Conservation (phyloP, 2,888 invertebrate species). For the Caenorhabditis zanzibari region DNA sequence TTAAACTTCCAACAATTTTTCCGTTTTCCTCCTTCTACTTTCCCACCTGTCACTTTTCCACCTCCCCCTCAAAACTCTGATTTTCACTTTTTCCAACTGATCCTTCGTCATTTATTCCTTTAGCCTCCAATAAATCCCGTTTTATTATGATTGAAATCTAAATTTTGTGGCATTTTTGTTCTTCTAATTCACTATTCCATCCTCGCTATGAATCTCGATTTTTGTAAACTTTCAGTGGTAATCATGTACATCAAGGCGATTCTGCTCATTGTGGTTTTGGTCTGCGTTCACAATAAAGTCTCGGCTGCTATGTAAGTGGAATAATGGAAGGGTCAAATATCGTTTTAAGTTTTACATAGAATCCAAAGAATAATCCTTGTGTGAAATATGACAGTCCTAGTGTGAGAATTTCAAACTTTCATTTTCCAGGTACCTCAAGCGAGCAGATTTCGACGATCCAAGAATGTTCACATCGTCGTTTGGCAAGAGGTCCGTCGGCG, state of each 20-base stretch:
- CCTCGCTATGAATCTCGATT: neutral
- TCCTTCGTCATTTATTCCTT: neutral
- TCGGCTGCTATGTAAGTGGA: slow-evolving; percentile 35
- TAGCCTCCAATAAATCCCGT: neutral
- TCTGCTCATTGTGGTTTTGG: slow-evolving; percentile 32
- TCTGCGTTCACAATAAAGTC: slow-evolving; percentile 19
- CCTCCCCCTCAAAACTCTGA: neutral
- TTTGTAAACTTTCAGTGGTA: slow-evolving; percentile 54
- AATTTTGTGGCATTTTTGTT: too few species aligned
- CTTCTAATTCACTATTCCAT: too few species aligned
- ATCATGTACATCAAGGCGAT: slow-evolving; percentile 62
- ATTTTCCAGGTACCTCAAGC: slow-evolving; percentile 57
- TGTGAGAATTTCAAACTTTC: neutral
- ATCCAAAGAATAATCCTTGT: neutral
- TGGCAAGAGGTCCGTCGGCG: slow-evolving; percentile 49
- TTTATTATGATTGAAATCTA: too few species aligned
- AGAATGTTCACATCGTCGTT: slow-evolving; percentile 64
- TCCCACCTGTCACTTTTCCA: slow-evolving; percentile 25
- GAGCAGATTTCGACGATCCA: slow-evolving; percentile 67
- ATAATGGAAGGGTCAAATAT: neutral
- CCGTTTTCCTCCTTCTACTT: neutral
- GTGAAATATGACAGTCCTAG: neutral
- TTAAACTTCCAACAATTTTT: slow-evolving; percentile 1
- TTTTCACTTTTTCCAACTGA: neutral
- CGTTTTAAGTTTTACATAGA: too few species aligned